phyloP scores from a whole-genome alignment of 2,113 vertebrate genomes.

The Ciconia boyciana region DNA sequence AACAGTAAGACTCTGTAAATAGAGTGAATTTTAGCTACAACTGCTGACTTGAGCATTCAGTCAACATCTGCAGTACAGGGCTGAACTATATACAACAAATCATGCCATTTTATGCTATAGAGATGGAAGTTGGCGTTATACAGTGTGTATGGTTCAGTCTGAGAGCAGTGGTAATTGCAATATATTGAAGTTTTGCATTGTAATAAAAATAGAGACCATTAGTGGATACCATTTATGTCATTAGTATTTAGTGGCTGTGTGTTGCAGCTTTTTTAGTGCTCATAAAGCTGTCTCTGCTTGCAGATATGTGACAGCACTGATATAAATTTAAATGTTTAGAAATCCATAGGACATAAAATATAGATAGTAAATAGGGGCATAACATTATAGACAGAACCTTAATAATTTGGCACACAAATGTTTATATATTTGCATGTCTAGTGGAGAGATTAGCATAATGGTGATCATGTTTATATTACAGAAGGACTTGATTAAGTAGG shows the following conservation, averaged over 20 bases:
- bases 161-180: conserved; percentile 82
- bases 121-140: not conserved
- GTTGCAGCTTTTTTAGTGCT: conserved; percentile 90
- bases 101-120: not conserved
- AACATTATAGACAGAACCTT: conserved; percentile 70
- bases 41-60: conserved; percentile 43
- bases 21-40: not conserved
- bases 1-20: conserved; percentile 33
- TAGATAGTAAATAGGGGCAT: conserved; percentile 78
- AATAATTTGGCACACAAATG: conserved; percentile 74
- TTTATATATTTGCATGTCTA: conserved; percentile 75
- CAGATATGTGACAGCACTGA: conserved; percentile 85
- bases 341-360: conserved; percentile 92
- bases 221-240: conserved; percentile 90
- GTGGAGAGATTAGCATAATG: conserved; percentile 71
- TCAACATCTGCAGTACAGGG: not conserved
- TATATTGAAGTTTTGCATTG: conserved; percentile 83
- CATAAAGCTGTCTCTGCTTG: conserved; percentile 88
- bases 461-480: conserved; percentile 53
- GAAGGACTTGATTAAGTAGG: conserved; percentile 63
- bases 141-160: conserved; percentile 43
- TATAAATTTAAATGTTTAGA: conserved; percentile 84
- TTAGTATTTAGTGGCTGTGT: conserved; percentile 82
- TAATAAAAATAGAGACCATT: conserved; percentile 86
- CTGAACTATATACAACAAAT: conserved; percentile 12